Evolutionary conservation across 2,797 vertebrate genomes (phyloP).

Genomic region (Xerus rutilus): DNA sequence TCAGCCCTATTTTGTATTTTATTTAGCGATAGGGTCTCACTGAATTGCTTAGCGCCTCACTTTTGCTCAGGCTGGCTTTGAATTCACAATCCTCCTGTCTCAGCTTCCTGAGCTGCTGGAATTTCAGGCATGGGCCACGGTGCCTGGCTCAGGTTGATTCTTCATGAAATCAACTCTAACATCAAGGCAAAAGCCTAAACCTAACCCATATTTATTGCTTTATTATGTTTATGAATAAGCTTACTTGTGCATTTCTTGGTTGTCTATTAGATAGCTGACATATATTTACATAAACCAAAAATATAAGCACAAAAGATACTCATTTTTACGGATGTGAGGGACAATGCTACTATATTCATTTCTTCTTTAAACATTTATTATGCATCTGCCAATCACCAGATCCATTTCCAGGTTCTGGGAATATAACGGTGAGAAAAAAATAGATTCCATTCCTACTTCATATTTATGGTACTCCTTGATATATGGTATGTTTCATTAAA

Average conservation of each 20-base stretch:
- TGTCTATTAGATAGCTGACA: slow-evolving; percentile 35
- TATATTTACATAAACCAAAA: slow-evolving; percentile 6
- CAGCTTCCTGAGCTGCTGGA: too few species aligned
- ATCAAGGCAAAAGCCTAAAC: not conserved
- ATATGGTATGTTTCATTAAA: slow-evolving; percentile 14
- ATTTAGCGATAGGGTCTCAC: too few species aligned
- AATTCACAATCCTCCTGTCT: too few species aligned
- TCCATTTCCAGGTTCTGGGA: not conserved
- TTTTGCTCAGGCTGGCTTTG: too few species aligned
- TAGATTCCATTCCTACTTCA: not conserved
- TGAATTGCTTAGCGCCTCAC: too few species aligned
- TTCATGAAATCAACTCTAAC: slow-evolving; percentile 29
- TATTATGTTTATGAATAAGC: not conserved
- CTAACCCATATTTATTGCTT: not conserved
- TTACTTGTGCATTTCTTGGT: not conserved
- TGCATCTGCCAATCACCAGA: not conserved
- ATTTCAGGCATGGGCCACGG: too few species aligned
- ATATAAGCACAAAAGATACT: slow-evolving; percentile 19
- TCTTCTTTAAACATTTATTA: slow-evolving; percentile 5
- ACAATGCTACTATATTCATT: not conserved
- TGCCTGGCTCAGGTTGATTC: not conserved
- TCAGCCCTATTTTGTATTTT: too few species aligned
- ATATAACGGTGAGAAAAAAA: not conserved
- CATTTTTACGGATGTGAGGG: not conserved
- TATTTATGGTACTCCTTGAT: not conserved